Base-by-base conservation (phyloP, 2,113 vertebrate species). In the Chinchilla lanigera region DNA sequence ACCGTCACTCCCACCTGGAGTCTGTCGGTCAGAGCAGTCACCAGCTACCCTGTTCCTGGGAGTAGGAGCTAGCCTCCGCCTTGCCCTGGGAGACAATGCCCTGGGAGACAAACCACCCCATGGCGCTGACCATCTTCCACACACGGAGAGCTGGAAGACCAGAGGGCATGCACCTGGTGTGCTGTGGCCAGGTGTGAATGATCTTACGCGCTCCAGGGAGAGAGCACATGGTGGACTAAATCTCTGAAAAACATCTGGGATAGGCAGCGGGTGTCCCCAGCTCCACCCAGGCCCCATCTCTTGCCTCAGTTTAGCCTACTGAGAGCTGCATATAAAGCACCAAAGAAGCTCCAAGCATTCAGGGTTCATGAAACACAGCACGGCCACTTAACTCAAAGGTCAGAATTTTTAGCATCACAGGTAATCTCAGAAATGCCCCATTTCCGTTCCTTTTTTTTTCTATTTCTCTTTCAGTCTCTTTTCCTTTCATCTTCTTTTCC, bases 141-240 rank as follows among this genome's bases (percentile, higher is more conserved):
- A 24, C 44, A 19, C 67, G 9, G 14, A 61, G 54, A 78, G 10
- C 22, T 5, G 16, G 41, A 47, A 14, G 22, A 26, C 0, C 4
- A 28, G 41, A 71, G 7, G 7, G 17, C 67, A 2, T 2, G 17
- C 19, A 11, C 3, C 20, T 22, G 7, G 20, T 12, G 20, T 9
- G 16, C 71, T 9, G 1, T 4, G 9, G 22, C 71, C 20, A 0
- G 10, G 19, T 24, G n/a, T 24, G 44, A 24, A 14, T 26, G 3
- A 9, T 30, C 35, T n/a, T 7, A 19, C 0, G 33, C 47, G 58
- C 26, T n/a, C 44, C 61, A 1, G n/a, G 54, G 89, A 89, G 35
- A 30, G 13, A 35, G 61, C 60, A 44, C 13, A 12, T 0, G 0
- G 22, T 4, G 52, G 87, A 6, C 26, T 1, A 19, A 65, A 58